Conservation (phyloP, 2,888 invertebrate genomes). For the Thymelicus sylvestris region DNA sequence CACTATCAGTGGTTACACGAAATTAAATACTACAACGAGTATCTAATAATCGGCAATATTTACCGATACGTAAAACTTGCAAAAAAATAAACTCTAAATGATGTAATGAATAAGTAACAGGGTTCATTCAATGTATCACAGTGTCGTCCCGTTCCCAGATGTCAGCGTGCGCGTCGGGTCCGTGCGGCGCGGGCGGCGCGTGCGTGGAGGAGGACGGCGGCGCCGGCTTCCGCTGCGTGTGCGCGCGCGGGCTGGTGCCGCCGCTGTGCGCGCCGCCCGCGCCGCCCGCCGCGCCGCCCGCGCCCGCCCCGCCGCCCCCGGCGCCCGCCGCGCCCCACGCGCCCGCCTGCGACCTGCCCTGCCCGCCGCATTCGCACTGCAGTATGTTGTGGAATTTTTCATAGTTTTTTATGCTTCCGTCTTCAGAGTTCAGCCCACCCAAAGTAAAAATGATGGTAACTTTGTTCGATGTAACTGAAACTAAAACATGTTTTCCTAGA, state of each 20-base stretch:
- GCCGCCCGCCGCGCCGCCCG: slow-evolving; percentile 73
- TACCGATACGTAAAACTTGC: too few relatives aligned
- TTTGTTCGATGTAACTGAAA: too few relatives aligned
- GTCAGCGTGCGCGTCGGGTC: slow-evolving; percentile 87
- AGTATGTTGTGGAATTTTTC: neutral
- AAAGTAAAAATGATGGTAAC: too few relatives aligned
- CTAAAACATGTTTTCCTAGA: too few relatives aligned
- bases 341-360: slow-evolving; percentile 73
- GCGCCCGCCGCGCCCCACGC: slow-evolving; percentile 72
- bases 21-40: too few relatives aligned
- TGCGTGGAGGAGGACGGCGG: slow-evolving; percentile 86
- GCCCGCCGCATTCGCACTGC: slow-evolving; percentile 80
- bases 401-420: too few relatives aligned
- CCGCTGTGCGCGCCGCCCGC: slow-evolving; percentile 69
- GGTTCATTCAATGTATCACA: neutral
- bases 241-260: slow-evolving; percentile 83
- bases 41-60: too few relatives aligned
- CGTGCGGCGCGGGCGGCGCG: slow-evolving; percentile 91
- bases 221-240: slow-evolving; percentile 87
- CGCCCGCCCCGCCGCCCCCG: slow-evolving; percentile 64
- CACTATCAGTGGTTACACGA: too few relatives aligned
- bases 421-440: too few relatives aligned
- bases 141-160: slow-evolving; percentile 51
- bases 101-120: too few relatives aligned
- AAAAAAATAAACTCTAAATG: too few relatives aligned